Evolutionary conservation across 2,797 vertebrate species (phyloP), one percentile per base, ranked within the genome.

Genomic region (Sebastes jordani): DNA sequence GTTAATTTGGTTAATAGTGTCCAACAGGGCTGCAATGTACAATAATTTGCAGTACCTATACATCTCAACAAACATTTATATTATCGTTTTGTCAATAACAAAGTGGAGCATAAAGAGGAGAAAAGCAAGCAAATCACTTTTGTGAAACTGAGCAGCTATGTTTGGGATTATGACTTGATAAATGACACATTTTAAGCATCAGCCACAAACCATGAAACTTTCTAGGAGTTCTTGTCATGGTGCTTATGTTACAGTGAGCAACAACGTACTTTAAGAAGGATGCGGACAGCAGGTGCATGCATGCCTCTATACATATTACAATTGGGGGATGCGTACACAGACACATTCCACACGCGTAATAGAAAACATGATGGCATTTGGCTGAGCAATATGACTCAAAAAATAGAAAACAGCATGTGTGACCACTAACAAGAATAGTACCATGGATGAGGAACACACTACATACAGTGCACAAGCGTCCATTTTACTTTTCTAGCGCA

Each of bases 231-330:
- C 46, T 76, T 82, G 46, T 81, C 18, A 58, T 29, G 22, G 46
- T 71, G 63, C 38, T 82, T 63, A 32, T 25, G 67, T 32, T 70
- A 78, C 29, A 4, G 42, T 46, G 42, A 46, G 42, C 62, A 73
- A 60, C 63, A 81, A 74, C 58, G 10, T 67, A 18, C 54, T 67
- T 1, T 10, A 32, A n/a, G 36, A 25, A 16, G n/a, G 11, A 58
- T 25, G 42, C 13, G 1, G n/a, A 11, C 6, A 18, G 22, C 14
- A 14, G 46, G 25, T 11, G 13, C 29, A 46, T 46, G 42, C 16
- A 46, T n/a, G 11, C 36, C 25, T 46, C 10, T n/a, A 65, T 42
- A 38, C 22, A 64, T 36, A 9, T 23, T 27, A 58, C 13, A 65
- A 29, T 27, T 23, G 52, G n/a, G 18, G 14, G 23, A 34, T 46